A percentile compares a stretch with the other conserved stretches of the same genome.
Evolutionary conservation across 2,113 vertebrate species (phyloP).

Genomic region (Lophochroa leadbeateri): DNA sequence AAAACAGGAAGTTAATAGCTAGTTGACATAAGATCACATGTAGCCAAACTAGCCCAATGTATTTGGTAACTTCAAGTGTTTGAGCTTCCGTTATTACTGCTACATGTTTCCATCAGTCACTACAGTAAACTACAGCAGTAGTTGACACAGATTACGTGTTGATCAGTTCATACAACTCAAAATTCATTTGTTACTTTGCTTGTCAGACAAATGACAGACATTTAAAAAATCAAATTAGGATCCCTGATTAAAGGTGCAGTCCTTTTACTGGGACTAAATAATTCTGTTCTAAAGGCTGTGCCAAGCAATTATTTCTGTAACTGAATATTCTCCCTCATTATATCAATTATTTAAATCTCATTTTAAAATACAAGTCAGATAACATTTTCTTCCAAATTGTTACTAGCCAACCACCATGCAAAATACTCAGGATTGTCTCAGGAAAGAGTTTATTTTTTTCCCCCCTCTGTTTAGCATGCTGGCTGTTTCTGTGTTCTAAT

Average conservation of each 20-base stretch:
- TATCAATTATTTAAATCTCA: constrained; percentile 80
- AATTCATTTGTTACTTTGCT: constrained; percentile 64
- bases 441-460: not conserved
- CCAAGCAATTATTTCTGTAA: constrained; percentile 78
- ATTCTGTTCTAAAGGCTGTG: constrained; percentile 72
- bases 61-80: not conserved
- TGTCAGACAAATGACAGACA: constrained; percentile 71
- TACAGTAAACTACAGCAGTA: constrained; percentile 33
- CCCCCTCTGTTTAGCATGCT: not conserved
- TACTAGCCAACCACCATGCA: constrained; percentile 40
- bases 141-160: constrained; percentile 58
- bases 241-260: constrained; percentile 76
- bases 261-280: constrained; percentile 74
- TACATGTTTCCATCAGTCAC: not conserved
- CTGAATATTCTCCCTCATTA: constrained; percentile 78
- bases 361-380: constrained; percentile 75
- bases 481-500: not conserved
- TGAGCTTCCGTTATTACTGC: constrained; percentile 13
- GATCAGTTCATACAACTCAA: constrained; percentile 60
- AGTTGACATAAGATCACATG: not conserved
- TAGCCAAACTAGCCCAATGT: not conserved
- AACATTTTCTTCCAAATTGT: constrained; percentile 70
- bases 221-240: constrained; percentile 74
- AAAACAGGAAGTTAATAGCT: constrained; percentile 12
- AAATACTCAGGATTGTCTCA: constrained; percentile 28